Base-by-base conservation (phyloP, 1,140 invertebrate species). In the Kradibia gibbosae region DNA sequence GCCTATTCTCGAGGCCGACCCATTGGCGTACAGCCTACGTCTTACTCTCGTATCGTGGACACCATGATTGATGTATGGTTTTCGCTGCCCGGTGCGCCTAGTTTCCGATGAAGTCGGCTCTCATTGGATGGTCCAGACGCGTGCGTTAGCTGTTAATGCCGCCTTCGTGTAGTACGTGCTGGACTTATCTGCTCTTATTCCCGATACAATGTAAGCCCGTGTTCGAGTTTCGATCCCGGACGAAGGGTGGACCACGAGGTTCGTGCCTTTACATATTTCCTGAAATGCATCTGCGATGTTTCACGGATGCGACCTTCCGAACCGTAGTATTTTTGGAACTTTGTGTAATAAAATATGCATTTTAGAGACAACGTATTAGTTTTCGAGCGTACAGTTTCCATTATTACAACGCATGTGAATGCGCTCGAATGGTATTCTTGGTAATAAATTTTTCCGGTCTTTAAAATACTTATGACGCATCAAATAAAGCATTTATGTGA, bases 241-340 rank as follows among this genome's bases (percentile, higher is more conserved):
- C 2, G 62, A 34, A 20, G 50, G 45, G 20, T 22, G 45, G 20
- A 45, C 28, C 31, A 31, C 50, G 50, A 67, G 45, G 45, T 20
- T n/a, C 39, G 13, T 74, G 55, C 72, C 55, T 74, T 70, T 62
- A 75, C 72, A 39, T 28, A 28, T 42, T 74, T 80, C 53, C 71
- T 39, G 71, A 22, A 65, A 48, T 74, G 67, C 62, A 74, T 80
- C 55, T 62, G 78, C 55, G 42, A 80, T 39, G 42, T 67, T 62
- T 36, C 45, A 53, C n/a, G 45, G 20, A 8, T 34, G 31, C 76
- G 45, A 1, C 22, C n/a, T 20, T 34, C 28, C 10, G 34, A 17
- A 34, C 17, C n/a, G 4, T n/a, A 53, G 34, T 70, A 42, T 28
- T 65, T 73, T 74, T 65, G 31, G 76, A 42, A 28, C n/a, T 36